Percentiles rank a stretch among this genome's conserved stretches.
These are phyloP conservation scores for Meloidogyne hapla DNA, from an alignment of 1,140 invertebrate species.

Conservation along the genomic window DNA sequence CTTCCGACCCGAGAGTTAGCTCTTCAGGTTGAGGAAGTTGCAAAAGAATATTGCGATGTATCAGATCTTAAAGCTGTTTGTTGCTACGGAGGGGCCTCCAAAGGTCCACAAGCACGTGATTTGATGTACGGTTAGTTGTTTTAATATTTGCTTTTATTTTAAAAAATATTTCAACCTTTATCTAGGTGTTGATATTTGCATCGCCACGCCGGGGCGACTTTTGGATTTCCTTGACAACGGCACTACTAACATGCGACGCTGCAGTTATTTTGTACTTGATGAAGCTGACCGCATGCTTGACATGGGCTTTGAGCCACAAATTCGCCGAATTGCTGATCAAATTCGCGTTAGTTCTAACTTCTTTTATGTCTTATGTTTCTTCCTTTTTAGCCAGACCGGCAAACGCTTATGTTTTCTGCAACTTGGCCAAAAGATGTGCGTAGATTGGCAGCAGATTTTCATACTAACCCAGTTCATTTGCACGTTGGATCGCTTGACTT, in stretches of 20 bases:
- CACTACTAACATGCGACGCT: conserved; percentile 82
- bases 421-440: conserved; percentile 97
- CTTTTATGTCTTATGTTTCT: conserved; percentile 6
- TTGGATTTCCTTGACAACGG: conserved; percentile 90
- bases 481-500: conserved; percentile 89
- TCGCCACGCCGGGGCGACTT: conserved; percentile 86
- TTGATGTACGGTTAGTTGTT: conserved; percentile 80
- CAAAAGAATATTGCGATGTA: conserved; percentile 79
- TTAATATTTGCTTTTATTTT: conserved; percentile 71
- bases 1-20: conserved; percentile 90
- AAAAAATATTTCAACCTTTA: not conserved
- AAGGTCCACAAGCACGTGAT: conserved; percentile 79
- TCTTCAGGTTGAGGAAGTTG: conserved; percentile 80
- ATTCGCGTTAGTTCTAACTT: conserved; percentile 70
- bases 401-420: conserved; percentile 95
- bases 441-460: conserved; percentile 86
- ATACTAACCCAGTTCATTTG: conserved; percentile 84
- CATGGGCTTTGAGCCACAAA: conserved; percentile 99
- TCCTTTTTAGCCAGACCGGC: conserved; percentile 78
- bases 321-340: conserved; percentile 91
- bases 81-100: conserved; percentile 90
- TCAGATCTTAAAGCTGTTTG: conserved; percentile 83
- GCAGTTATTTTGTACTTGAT: conserved; percentile 91
- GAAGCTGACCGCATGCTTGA: conserved; percentile 98
- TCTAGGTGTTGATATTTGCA: conserved; percentile 94